Conservation (phyloP, 2,888 invertebrate genomes). For the Cheiracanthium punctorium region DNA sequence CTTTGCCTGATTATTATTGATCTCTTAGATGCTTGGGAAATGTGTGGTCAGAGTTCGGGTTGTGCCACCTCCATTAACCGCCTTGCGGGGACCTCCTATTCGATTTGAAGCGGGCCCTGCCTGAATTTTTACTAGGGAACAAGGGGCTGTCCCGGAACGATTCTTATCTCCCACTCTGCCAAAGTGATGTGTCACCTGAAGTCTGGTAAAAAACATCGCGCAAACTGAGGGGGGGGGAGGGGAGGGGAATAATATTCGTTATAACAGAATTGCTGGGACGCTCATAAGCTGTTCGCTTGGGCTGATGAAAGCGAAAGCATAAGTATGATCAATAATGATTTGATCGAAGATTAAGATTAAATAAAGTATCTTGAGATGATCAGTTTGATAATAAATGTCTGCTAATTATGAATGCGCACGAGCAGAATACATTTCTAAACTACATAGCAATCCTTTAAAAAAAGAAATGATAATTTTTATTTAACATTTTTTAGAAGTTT, state of each 20-base stretch:
- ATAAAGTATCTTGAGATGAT: too few relatives aligned
- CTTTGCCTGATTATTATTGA: slow-evolving; percentile 64
- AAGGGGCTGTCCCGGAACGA: slow-evolving; percentile 18
- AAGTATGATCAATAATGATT: too few relatives aligned
- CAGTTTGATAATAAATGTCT: too few relatives aligned
- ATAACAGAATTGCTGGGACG: too few relatives aligned
- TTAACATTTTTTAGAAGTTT: too few relatives aligned
- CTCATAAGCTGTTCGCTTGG: background rate
- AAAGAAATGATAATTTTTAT: too few relatives aligned
- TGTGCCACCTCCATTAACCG: slow-evolving; percentile 63
- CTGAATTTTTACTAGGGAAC: slow-evolving; percentile 11
- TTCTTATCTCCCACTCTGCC: slow-evolving; percentile 44
- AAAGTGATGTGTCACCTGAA: slow-evolving; percentile 16
- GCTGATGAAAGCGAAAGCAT: background rate
- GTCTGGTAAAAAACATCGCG: background rate
- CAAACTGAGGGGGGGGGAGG: background rate
- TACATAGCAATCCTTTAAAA: too few relatives aligned
- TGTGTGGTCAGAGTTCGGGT: slow-evolving; percentile 65
- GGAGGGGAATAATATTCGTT: background rate
- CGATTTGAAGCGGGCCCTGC: slow-evolving; percentile 13
- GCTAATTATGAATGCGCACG: too few relatives aligned
- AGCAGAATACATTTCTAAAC: too few relatives aligned
- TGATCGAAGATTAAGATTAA: too few relatives aligned
- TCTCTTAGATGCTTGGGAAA: slow-evolving; percentile 63
- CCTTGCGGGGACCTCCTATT: slow-evolving; percentile 22